Percentiles rank a stretch among this genome's conserved stretches.
Conservation (phyloP, 2,888 invertebrate species). For the Octonoba sinensis region DNA sequence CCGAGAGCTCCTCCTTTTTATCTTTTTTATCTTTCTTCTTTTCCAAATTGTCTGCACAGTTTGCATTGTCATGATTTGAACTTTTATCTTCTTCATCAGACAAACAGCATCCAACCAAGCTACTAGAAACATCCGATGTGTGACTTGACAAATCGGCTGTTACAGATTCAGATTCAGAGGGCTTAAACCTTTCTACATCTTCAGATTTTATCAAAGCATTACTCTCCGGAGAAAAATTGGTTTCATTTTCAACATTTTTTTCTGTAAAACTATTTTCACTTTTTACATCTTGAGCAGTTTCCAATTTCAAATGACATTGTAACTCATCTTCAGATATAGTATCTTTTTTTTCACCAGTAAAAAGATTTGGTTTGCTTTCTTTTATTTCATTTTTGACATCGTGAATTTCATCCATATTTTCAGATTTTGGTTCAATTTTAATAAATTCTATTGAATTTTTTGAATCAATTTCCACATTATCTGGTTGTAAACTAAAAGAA, state of each 20-base stretch:
- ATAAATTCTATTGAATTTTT: slow-evolving; percentile 33
- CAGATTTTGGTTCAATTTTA: slow-evolving; percentile 36
- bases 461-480: slow-evolving; percentile 12
- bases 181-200: not conserved
- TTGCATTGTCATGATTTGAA: slow-evolving; percentile 47
- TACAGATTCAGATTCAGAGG: too few relatives aligned
- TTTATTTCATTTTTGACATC: slow-evolving; percentile 22
- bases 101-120: too few relatives aligned
- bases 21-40: slow-evolving; percentile 65
- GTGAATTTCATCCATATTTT: slow-evolving; percentile 3
- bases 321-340: slow-evolving; percentile 4
- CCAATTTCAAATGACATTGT: slow-evolving; percentile 13
- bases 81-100: slow-evolving; percentile 40
- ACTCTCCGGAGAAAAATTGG: not conserved
- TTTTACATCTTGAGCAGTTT: slow-evolving; percentile 38
- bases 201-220: slow-evolving; percentile 7
- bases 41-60: slow-evolving; percentile 17
- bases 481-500: slow-evolving; percentile 23
- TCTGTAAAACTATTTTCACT: slow-evolving; percentile 36
- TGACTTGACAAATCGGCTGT: too few relatives aligned
- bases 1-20: slow-evolving; percentile 63
- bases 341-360: slow-evolving; percentile 19
- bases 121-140: too few relatives aligned
- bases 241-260: not conserved
- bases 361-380: slow-evolving; percentile 28